A percentile compares a stretch with the other conserved stretches of the same genome.
Conservation (phyloP, 2,797 vertebrate genomes). For the Typhlichthys eigenmanni region DNA sequence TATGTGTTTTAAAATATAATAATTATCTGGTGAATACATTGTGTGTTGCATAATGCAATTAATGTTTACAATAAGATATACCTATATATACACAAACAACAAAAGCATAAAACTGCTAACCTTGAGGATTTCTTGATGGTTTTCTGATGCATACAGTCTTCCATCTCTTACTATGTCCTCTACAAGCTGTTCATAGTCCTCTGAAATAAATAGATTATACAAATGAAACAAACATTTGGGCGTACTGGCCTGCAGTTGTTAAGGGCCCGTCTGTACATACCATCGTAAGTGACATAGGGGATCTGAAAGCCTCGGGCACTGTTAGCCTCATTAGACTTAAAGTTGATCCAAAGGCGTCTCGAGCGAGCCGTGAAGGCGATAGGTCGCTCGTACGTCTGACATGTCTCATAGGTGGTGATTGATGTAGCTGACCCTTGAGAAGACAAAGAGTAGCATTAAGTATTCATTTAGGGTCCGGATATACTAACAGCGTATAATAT, state of each 20-base stretch:
- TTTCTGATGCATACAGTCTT: slow-evolving; percentile 95
- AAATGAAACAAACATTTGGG: neutral
- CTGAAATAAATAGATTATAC: slow-evolving; percentile 65
- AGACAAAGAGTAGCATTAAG: slow-evolving; percentile 17
- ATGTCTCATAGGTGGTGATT: slow-evolving; percentile 98
- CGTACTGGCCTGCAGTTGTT: neutral
- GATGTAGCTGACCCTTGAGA: slow-evolving; percentile 90
- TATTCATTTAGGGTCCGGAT: neutral
- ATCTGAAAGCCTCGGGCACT: slow-evolving; percentile 96
- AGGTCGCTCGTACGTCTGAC: slow-evolving; percentile 96
- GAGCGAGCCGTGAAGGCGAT: slow-evolving; percentile 97
- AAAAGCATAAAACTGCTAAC: slow-evolving; percentile 58
- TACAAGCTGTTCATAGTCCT: slow-evolving; percentile 97
- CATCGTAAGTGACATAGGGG: slow-evolving; percentile 96
- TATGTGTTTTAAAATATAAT: too few relatives aligned
- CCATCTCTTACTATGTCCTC: slow-evolving; percentile 97
- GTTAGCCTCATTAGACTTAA: slow-evolving; percentile 96
- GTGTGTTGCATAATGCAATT: too few relatives aligned
- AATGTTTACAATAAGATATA: neutral
- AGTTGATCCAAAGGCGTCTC: slow-evolving; percentile 96
- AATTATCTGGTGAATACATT: too few relatives aligned
- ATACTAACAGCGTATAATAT: too few relatives aligned
- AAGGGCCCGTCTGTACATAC: slow-evolving; percentile 60
- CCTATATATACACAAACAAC: neutral
- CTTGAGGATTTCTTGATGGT: slow-evolving; percentile 99